phyloP scores from a whole-genome alignment of 2,797 vertebrate genomes.

The Ctenopoma multispine region DNA sequence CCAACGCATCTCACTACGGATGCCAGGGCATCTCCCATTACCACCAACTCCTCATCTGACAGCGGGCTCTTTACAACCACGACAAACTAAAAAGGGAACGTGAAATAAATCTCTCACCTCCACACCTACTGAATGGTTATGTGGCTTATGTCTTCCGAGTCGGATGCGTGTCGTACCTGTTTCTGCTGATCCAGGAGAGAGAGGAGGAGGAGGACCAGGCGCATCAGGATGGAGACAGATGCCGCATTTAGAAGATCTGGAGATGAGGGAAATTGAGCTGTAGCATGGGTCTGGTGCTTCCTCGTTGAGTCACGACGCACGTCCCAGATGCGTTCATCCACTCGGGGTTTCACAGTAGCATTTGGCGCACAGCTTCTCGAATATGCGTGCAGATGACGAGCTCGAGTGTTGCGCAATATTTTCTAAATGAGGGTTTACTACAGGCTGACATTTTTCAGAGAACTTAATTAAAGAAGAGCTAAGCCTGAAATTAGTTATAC shows the following conservation, averaged over 20 bases:
- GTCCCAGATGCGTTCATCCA: conserved; percentile 10
- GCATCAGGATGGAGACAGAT: conserved; percentile 56
- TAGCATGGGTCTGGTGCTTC: conserved; percentile 26
- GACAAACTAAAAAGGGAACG: conserved; percentile 6
- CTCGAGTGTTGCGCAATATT: not conserved
- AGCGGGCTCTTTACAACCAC: conserved; percentile 19
- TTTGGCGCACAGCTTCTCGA: conserved; percentile 28
- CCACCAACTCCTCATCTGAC: conserved; percentile 26
- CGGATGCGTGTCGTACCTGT: conserved; percentile 67
- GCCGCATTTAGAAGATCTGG: conserved; percentile 44
- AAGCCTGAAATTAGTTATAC: no score
- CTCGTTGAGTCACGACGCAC: conserved; percentile 53
- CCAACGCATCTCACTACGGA: conserved; percentile 51
- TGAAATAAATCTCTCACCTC: not conserved
- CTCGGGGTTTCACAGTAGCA: conserved; percentile 9
- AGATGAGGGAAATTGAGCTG: conserved; percentile 25
- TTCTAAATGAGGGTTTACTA: not conserved
- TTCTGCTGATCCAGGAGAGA: conserved; percentile 47
- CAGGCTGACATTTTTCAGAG: not conserved
- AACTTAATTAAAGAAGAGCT: not conserved
- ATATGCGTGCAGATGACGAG: not conserved
- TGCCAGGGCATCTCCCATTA: conserved; percentile 55
- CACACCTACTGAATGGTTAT: conserved; percentile 1
- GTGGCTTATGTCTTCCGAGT: conserved; percentile 18
- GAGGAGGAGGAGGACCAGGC: conserved; percentile 47